phyloP scores from a whole-genome alignment of 2,888 invertebrate genomes.

The Epinotia demarniana region DNA sequence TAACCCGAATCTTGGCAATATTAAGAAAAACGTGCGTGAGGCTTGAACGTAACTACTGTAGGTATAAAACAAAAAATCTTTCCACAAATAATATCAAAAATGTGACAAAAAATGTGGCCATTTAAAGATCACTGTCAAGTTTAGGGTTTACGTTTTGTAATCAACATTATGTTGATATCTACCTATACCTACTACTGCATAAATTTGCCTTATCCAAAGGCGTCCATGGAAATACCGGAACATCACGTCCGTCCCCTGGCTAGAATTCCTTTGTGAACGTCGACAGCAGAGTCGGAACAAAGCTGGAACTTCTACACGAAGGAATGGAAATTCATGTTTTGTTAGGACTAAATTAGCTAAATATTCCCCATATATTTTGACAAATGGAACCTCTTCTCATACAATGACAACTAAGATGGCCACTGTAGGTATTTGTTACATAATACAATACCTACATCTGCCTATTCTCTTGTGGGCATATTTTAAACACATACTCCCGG shows the following conservation, averaged over 20 bases:
- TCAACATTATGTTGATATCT: background rate
- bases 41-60: no score
- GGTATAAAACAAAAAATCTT: no score
- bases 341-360: constrained; percentile 4
- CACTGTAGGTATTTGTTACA: no score
- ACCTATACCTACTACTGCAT: background rate
- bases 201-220: constrained; percentile 1
- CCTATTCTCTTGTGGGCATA: no score
- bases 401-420: background rate
- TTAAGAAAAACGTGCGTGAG: no score
- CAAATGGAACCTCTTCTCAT: background rate
- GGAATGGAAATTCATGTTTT: constrained; percentile 19
- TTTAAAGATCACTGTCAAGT: no score
- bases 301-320: background rate
- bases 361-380: background rate
- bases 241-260: background rate
- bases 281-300: background rate
- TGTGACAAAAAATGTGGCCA: no score
- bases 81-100: no score
- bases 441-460: no score
- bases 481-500: no score
- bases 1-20: no score
- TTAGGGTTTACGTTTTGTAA: background rate
- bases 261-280: constrained; percentile 24
- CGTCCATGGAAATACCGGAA: background rate